Conservation (phyloP, 2,888 invertebrate genomes). For the Hypena proboscidalis region DNA sequence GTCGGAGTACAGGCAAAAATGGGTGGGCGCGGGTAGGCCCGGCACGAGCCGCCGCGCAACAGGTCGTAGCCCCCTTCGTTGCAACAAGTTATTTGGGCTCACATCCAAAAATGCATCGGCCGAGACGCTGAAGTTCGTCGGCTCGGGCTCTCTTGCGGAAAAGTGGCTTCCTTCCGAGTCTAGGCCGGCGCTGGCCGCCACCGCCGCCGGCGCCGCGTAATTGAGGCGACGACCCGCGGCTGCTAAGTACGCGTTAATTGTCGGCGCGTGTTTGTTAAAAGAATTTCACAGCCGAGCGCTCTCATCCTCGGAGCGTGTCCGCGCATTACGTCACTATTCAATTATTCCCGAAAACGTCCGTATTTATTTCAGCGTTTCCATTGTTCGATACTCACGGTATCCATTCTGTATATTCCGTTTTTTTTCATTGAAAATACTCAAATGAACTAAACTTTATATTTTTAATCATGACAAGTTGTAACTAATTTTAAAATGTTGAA, state of each 20-base stretch:
- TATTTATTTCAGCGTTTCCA: slow-evolving; percentile 37
- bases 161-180: slow-evolving; percentile 65
- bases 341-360: slow-evolving; percentile 46
- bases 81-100: slow-evolving; percentile 84
- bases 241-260: slow-evolving; percentile 38
- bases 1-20: slow-evolving; percentile 74
- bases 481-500: slow-evolving; percentile 13
- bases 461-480: slow-evolving; percentile 9
- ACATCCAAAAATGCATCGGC: slow-evolving; percentile 84
- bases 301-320: slow-evolving; percentile 36
- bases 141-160: slow-evolving; percentile 52
- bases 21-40: slow-evolving; percentile 58
- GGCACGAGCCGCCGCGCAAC: slow-evolving; percentile 68
- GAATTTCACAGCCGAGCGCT: slow-evolving; percentile 39
- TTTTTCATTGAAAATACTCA: slow-evolving; percentile 17
- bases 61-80: slow-evolving; percentile 70
- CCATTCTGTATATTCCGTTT: slow-evolving; percentile 20
- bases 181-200: slow-evolving; percentile 24
- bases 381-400: slow-evolving; percentile 43
- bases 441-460: slow-evolving; percentile 15
- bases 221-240: slow-evolving; percentile 29
- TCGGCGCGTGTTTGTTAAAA: slow-evolving; percentile 37
- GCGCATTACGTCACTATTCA: slow-evolving; percentile 49
- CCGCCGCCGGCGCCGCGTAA: slow-evolving; percentile 29
- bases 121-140: slow-evolving; percentile 66